Conservation (phyloP, 2,797 vertebrate species). For the Thunnus albacares region DNA sequence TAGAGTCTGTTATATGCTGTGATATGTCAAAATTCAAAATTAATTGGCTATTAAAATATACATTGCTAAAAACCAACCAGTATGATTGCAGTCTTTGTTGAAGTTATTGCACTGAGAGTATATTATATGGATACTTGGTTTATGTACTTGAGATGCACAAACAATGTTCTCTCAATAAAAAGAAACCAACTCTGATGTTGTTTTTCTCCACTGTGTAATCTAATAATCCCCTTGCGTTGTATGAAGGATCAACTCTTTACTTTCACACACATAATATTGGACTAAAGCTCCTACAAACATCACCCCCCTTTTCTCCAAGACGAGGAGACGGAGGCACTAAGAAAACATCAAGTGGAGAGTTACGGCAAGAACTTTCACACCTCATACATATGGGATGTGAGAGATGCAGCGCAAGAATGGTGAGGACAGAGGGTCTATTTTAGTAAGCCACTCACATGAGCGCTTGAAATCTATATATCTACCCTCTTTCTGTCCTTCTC, state of each 20-base stretch:
- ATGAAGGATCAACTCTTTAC: background rate
- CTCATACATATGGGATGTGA: constrained; percentile 57
- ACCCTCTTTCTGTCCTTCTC: constrained; percentile 69
- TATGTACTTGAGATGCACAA: background rate
- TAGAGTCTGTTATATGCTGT: constrained; percentile 13
- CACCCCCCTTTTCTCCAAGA: background rate
- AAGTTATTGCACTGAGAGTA: background rate
- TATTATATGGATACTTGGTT: constrained; percentile 17
- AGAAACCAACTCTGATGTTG: constrained; percentile 1
- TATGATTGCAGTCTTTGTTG: background rate
- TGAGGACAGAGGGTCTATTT: constrained; percentile 84
- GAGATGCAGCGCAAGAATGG: constrained; percentile 73
- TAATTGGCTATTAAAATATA: background rate
- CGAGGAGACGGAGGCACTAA: constrained; percentile 17
- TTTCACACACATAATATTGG: background rate
- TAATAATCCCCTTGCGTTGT: background rate
- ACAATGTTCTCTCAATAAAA: constrained; percentile 30
- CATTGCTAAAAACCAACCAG: background rate
- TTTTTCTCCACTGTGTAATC: constrained; percentile 4
- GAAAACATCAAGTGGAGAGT: constrained; percentile 49
- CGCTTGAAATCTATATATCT: constrained; percentile 84
- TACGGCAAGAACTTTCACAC: constrained; percentile 66
- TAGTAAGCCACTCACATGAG: constrained; percentile 84
- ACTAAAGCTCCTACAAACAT: constrained; percentile 14
- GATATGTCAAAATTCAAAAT: background rate